These are phyloP conservation scores for Leptura quadrifasciata DNA, from an alignment of 2,888 invertebrate genomes.

Conservation along the genomic window DNA sequence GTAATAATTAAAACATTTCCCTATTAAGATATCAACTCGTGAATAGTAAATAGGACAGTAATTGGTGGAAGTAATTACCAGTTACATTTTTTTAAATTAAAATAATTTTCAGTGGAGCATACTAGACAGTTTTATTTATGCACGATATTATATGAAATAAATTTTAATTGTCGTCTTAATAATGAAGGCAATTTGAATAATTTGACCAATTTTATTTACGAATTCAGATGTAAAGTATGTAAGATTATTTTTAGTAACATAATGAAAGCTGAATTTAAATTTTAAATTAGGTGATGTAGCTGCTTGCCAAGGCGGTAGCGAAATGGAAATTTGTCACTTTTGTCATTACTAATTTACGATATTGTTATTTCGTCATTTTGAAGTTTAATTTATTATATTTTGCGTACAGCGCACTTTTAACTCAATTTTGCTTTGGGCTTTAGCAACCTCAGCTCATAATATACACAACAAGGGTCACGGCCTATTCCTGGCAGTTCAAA, in stretches of 20 bases:
- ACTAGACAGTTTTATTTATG: not conserved
- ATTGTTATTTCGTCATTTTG: not conserved
- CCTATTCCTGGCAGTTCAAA: too few species aligned
- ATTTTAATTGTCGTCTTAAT: slow-evolving; percentile 30
- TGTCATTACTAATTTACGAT: not conserved
- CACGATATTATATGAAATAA: slow-evolving; percentile 2
- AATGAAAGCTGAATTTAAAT: slow-evolving; percentile 26
- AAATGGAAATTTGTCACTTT: slow-evolving; percentile 5
- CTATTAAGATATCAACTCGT: slow-evolving; percentile 4
- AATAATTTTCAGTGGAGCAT: not conserved
- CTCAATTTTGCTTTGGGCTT: too few species aligned
- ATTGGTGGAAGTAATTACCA: not conserved
- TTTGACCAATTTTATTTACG: slow-evolving; percentile 33
- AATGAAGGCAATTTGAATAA: slow-evolving; percentile 36
- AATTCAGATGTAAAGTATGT: slow-evolving; percentile 27
- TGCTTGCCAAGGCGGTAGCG: not conserved
- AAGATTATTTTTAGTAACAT: slow-evolving; percentile 40
- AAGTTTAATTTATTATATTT: not conserved
- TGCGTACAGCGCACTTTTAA: not conserved
- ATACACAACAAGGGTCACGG: too few species aligned
- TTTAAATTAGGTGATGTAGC: slow-evolving; percentile 28
- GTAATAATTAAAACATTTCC: not conserved
- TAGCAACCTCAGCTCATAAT: too few species aligned
- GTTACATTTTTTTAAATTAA: slow-evolving; percentile 15
- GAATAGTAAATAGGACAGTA: not conserved